These are phyloP conservation scores for Odiellus spinosus DNA, from an alignment of 2,888 invertebrate species.

Conservation along the genomic window DNA sequence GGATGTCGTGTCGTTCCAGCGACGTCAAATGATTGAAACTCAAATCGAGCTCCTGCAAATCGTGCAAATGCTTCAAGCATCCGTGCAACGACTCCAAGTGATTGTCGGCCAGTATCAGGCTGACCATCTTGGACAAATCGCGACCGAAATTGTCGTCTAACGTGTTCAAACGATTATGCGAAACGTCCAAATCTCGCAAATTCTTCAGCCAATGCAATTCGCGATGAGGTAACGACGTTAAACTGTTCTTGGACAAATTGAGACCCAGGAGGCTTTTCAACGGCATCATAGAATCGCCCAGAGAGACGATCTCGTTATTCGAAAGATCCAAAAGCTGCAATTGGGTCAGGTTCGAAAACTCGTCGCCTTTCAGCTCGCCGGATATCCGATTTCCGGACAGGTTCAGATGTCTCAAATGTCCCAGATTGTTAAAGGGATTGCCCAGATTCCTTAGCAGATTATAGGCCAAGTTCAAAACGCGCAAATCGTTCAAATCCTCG, in stretches of 20 bases:
- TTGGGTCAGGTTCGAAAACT: conserved; percentile 5
- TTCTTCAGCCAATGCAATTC: conserved; percentile 6
- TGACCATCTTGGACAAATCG: background rate
- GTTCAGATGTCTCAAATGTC: background rate
- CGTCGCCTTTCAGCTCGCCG: background rate
- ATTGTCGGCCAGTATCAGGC: background rate
- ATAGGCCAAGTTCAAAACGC: background rate
- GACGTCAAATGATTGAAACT: background rate
- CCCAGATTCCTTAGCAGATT: background rate
- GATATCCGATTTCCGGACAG: background rate
- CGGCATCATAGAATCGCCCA: conserved; percentile 8
- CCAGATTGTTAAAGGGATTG: background rate
- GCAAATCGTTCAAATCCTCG: background rate
- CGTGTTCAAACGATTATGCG: conserved; percentile 5
- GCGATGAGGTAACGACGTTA: conserved; percentile 1
- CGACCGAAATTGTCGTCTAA: background rate
- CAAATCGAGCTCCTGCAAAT: background rate
- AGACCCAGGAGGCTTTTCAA: conserved; percentile 5
- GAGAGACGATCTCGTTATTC: conserved; percentile 7
- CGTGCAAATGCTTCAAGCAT: background rate
- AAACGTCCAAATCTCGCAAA: conserved; percentile 9
- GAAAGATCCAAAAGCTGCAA: conserved; percentile 8
- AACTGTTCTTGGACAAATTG: conserved; percentile 9
- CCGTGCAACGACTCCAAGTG: background rate
- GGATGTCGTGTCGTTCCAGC: background rate